phyloP scores from a whole-genome alignment of 2,797 vertebrate genomes.

The Enteromius argenteus region DNA sequence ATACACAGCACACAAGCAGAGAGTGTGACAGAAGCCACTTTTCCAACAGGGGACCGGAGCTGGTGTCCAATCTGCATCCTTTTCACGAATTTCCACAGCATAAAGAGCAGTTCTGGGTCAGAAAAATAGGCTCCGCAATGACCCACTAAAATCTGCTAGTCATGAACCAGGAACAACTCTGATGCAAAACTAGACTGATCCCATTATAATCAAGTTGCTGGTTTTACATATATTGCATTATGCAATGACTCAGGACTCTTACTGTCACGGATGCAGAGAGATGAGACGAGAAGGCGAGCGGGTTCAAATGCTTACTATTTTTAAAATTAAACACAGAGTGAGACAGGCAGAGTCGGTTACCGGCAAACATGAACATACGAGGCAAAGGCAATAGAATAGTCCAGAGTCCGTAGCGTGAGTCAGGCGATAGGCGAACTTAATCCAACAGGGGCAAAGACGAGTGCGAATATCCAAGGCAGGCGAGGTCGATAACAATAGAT shows the following conservation, averaged over 20 bases:
- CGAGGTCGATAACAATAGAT: too few species aligned
- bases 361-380: too few species aligned
- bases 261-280: too few species aligned
- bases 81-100: background rate
- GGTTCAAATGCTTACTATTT: too few species aligned
- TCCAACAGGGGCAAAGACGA: too few species aligned
- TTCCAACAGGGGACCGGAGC: background rate
- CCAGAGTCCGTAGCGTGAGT: too few species aligned
- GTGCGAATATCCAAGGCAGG: too few species aligned
- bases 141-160: background rate
- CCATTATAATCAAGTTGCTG: background rate
- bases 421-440: too few species aligned
- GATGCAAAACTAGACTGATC: background rate
- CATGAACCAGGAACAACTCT: background rate
- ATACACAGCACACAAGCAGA: constrained; percentile 4
- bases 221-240: background rate
- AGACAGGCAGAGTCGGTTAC: too few species aligned
- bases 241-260: background rate
- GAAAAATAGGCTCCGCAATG: background rate
- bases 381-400: too few species aligned
- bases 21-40: constrained; percentile 10
- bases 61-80: background rate
- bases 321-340: too few species aligned
- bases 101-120: constrained; percentile 5
- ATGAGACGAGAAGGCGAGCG: too few species aligned